phyloP scores from a whole-genome alignment of 2,797 vertebrate species.

The Zenarchopterus dispar region DNA sequence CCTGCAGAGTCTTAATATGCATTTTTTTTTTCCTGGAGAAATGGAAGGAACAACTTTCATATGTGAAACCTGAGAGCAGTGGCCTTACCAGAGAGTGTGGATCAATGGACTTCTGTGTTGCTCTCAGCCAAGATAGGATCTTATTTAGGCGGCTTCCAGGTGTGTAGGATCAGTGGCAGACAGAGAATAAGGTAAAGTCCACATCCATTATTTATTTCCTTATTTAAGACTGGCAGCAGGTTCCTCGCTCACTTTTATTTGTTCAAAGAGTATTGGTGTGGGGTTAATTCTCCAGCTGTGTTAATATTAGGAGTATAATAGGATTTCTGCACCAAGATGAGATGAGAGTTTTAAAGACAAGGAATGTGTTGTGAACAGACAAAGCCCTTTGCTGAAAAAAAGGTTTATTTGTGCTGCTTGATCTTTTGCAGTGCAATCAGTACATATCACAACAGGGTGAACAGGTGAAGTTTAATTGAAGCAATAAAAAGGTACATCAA shows the following conservation, averaged over 20 bases:
- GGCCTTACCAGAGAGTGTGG: slow-evolving; percentile 57
- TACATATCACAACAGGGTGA: slow-evolving; percentile 35
- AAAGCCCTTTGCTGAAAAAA: slow-evolving; percentile 66
- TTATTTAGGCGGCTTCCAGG: slow-evolving; percentile 77
- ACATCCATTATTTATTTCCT: slow-evolving; percentile 76
- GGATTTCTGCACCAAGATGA: slow-evolving; percentile 64
- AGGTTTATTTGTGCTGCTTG: slow-evolving; percentile 33
- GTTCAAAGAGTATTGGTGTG: slow-evolving; percentile 56
- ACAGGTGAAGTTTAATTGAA: no score
- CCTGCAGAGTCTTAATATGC: slow-evolving; percentile 47
- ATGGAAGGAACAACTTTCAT: slow-evolving; percentile 58
- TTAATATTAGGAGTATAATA: slow-evolving; percentile 76
- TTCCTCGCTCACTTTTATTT: slow-evolving; percentile 60
- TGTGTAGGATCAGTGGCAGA: slow-evolving; percentile 71
- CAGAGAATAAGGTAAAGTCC: slow-evolving; percentile 55
- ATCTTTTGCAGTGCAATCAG: slow-evolving; percentile 49
- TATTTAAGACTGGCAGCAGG: slow-evolving; percentile 71
- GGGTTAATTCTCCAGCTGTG: slow-evolving; percentile 75
- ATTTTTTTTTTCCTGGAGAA: slow-evolving; percentile 37
- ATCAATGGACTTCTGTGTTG: slow-evolving; percentile 76
- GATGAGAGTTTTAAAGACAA: slow-evolving; percentile 67
- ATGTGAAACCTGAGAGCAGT: slow-evolving; percentile 63
- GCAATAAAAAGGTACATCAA: no score
- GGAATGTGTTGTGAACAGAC: slow-evolving; percentile 71
- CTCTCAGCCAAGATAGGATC: slow-evolving; percentile 69